Evolutionary conservation across 2,797 vertebrate genomes (phyloP).

Genomic region (Emys orbicularis): DNA sequence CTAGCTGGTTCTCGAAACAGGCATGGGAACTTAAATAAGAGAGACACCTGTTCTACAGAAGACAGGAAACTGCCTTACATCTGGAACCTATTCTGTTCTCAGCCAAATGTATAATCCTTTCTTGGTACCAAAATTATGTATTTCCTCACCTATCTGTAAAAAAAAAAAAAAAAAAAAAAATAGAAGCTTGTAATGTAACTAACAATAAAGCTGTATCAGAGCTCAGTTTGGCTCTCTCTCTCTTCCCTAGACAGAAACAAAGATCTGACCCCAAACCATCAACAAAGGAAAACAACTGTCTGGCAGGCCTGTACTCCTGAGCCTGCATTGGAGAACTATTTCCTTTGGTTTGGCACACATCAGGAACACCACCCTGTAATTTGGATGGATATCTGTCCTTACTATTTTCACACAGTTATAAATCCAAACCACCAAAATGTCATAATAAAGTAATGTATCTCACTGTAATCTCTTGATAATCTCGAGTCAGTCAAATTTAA

Average conservation of each 20-base stretch:
- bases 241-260: neutral
- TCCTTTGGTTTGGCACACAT: conserved; percentile 29
- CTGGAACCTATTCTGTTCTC: conserved; percentile 50
- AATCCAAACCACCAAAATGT: neutral
- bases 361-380: neutral
- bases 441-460: rapidly evolving
- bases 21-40: conserved; percentile 38
- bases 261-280: rapidly evolving
- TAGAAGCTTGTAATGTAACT: neutral
- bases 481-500: neutral
- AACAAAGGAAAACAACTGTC: neutral
- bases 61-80: conserved; percentile 74
- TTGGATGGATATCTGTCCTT: rapidly evolving
- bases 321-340: neutral
- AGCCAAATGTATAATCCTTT: conserved; percentile 68
- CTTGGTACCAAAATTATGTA: conserved; percentile 48
- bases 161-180: conserved; percentile 62
- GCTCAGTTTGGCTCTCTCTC: rapidly evolving
- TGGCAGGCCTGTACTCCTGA: rapidly evolving
- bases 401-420: neutral
- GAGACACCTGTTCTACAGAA: conserved; percentile 16
- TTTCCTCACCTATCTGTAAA: conserved; percentile 72
- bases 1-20: conserved; percentile 23
- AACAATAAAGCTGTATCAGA: conserved; percentile 4
- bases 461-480: neutral